Percentiles rank a stretch among this genome's conserved stretches.
phyloP scores from a whole-genome alignment of 1,140 invertebrate genomes.

The Drosophila ogumai region DNA sequence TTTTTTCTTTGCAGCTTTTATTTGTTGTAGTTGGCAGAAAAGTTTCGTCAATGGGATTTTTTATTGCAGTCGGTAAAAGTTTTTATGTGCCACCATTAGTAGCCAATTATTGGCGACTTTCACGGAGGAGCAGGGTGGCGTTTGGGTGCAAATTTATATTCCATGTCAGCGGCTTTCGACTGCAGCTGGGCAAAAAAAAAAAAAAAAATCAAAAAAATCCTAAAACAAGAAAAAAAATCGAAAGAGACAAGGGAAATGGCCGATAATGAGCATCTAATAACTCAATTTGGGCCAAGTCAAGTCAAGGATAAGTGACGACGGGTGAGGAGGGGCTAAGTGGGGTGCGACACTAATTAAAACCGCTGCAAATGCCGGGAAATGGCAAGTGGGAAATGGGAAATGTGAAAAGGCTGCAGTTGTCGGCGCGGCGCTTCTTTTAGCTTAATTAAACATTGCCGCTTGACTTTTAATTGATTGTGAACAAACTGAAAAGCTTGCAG shows the following conservation, averaged over 20 bases:
- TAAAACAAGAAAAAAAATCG: conserved; percentile 7
- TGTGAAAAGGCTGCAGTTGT: conserved; percentile 31
- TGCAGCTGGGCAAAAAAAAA: conserved; percentile 58
- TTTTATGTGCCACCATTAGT: conserved; percentile 80
- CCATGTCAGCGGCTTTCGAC: conserved; percentile 71
- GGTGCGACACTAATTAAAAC: conserved; percentile 69
- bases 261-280: conserved; percentile 78
- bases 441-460: conserved; percentile 83
- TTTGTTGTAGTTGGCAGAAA: conserved; percentile 54
- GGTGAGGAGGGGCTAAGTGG: conserved; percentile 6
- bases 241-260: conserved; percentile 42
- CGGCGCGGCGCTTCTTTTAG: conserved; percentile 64
- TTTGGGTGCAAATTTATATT: conserved; percentile 66
- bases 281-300: conserved; percentile 67
- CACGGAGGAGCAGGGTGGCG: conserved; percentile 3
- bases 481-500: conserved; percentile 70
- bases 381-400: conserved; percentile 13
- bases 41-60: conserved; percentile 66
- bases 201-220: not conserved
- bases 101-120: conserved; percentile 82
- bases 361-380: conserved; percentile 41
- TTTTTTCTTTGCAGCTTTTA: conserved; percentile 42
- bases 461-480: conserved; percentile 81
- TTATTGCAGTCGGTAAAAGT: conserved; percentile 76
- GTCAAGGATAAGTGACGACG: conserved; percentile 28